Evolutionary conservation across 2,113 vertebrate species (phyloP), one percentile per base, ranked within the genome.

Genomic region (Archocentrus centrarchus): DNA sequence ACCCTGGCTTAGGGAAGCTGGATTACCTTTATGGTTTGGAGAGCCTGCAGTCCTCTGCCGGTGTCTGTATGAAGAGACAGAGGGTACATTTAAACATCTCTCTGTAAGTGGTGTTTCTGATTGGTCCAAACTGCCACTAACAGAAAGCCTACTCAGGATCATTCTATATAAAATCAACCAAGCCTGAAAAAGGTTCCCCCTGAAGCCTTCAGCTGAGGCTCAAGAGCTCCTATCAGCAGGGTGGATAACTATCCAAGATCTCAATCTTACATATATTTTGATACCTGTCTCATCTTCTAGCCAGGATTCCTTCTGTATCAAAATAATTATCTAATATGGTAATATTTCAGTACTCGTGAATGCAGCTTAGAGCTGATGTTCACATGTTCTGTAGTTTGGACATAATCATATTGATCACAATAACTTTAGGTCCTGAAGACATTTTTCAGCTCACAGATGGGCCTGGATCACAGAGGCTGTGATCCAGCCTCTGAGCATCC

Each of bases 41-140:
- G 94, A 83, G 96, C 84, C 96, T 97, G 97, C 78, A 99, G 84
- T n/a, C 98, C 98, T 95, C 98, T 95, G 82, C 97, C 98, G 2
- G 97, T 97, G 86, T 88, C 98, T 99, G 89, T 18, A 75, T 18
- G 8, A 53, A 14, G 6, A 84, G 17, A 50, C 17, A 14, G 8
- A 20, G 50, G 20, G 41, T 47, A 77, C 39, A 63, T 20, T 83
- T 3, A 35, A 24, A 58, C 13, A 4, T 50, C 14, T 24, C 63
- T 0, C n/a, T 1, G 63, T 66, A 22, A 11, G 0, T 24, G 24
- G 44, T 27, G 22, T 27, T 15, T 47, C 63, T 17, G 37, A 66
- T 41, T 24, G 37, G 37, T 11, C 62, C 37, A 66, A 64, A 20
- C 39, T 41, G 6, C 14, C 39, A 66, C 62, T 14, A 9, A 66